These are phyloP conservation scores for Aproaerema taeniolella DNA, from an alignment of 2,888 invertebrate species.

Conservation along the genomic window DNA sequence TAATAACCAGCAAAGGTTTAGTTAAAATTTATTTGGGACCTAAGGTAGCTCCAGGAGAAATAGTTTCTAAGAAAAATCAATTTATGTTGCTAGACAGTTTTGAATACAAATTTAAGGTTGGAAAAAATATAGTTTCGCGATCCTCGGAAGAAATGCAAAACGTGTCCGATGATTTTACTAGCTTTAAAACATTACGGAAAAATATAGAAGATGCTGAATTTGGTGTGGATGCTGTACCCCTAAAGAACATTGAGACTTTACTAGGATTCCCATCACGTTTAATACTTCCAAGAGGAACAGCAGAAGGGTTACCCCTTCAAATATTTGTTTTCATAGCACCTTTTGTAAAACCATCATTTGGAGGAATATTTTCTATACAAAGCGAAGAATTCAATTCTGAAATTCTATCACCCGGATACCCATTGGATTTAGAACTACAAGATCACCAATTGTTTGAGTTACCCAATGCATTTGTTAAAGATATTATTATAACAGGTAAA, in stretches of 20 bases:
- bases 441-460: slow-evolving; percentile 54
- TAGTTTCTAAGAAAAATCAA: slow-evolving; percentile 67
- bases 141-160: slow-evolving; percentile 78
- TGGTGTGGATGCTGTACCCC: slow-evolving; percentile 67
- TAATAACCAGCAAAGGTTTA: slow-evolving; percentile 75
- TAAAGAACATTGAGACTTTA: slow-evolving; percentile 68
- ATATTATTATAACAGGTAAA: slow-evolving; percentile 51
- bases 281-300: slow-evolving; percentile 83
- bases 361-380: slow-evolving; percentile 49
- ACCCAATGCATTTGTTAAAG: slow-evolving; percentile 56
- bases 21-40: slow-evolving; percentile 84
- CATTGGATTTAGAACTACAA: slow-evolving; percentile 81
- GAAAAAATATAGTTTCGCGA: slow-evolving; percentile 81
- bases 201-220: slow-evolving; percentile 77
- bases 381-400: slow-evolving; percentile 54
- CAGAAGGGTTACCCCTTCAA: slow-evolving; percentile 80
- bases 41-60: slow-evolving; percentile 78
- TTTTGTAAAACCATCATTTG: slow-evolving; percentile 43
- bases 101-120: slow-evolving; percentile 76
- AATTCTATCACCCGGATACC: slow-evolving; percentile 79
- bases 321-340: slow-evolving; percentile 81
- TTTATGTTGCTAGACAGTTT: slow-evolving; percentile 80
- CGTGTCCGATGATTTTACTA: slow-evolving; percentile 78
- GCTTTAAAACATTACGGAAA: slow-evolving; percentile 77
- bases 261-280: slow-evolving; percentile 83